Conservation (phyloP, 2,888 invertebrate species). For the Drosophila helvetica region DNA sequence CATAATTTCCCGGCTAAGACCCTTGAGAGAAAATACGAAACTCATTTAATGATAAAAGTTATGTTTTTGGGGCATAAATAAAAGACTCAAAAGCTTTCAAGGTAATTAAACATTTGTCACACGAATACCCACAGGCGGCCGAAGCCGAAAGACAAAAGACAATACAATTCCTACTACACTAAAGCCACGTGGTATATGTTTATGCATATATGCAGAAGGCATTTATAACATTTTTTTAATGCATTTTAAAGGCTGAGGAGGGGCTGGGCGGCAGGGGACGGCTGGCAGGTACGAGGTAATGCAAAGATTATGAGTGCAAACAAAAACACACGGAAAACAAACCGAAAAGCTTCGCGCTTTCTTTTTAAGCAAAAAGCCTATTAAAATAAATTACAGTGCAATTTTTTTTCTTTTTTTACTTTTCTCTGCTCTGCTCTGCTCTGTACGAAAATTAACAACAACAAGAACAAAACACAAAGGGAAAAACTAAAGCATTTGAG, state of each 20-base stretch:
- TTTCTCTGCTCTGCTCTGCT: background rate
- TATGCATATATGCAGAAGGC: constrained; percentile 49
- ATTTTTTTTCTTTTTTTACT: constrained; percentile 43
- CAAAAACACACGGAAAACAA: constrained; percentile 36
- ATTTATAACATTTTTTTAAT: constrained; percentile 59
- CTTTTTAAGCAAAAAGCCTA: constrained; percentile 55
- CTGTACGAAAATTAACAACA: constrained; percentile 63
- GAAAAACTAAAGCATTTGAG: constrained; percentile 1
- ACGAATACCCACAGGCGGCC: constrained; percentile 10
- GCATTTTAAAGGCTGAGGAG: constrained; percentile 53
- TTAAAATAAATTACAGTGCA: constrained; percentile 75
- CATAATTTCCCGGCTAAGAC: constrained; percentile 48
- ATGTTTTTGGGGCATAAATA: constrained; percentile 40
- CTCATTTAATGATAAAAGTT: constrained; percentile 60
- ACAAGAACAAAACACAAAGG: constrained; percentile 7
- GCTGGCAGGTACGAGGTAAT: constrained; percentile 39
- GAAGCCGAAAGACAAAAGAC: constrained; percentile 33
- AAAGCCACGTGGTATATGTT: constrained; percentile 8
- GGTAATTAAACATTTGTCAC: constrained; percentile 63
- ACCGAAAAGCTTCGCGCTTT: constrained; percentile 34
- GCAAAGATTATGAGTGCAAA: constrained; percentile 59
- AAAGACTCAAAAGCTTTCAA: constrained; percentile 53
- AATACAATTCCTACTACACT: constrained; percentile 1
- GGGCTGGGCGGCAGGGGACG: background rate
- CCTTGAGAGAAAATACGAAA: constrained; percentile 33